Percentiles rank a stretch among this genome's conserved stretches.
Conservation (phyloP, 2,113 vertebrate species). For the Clupea harengus region DNA sequence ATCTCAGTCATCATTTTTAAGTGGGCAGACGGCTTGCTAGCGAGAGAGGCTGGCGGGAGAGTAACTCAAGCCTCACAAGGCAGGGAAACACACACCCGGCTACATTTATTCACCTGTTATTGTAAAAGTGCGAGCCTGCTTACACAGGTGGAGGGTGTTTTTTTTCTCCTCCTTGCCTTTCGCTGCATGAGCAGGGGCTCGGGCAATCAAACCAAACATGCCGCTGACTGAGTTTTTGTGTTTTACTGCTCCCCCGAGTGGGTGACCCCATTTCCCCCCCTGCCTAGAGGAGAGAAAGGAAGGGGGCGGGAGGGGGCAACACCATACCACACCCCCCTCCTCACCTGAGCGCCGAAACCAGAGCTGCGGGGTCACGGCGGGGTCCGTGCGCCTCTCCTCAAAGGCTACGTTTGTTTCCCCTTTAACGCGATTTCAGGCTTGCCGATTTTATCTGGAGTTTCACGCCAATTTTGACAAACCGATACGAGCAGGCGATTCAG, state of each 20-base stretch:
- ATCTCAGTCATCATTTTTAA: slow-evolving; percentile 16
- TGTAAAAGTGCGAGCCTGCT: slow-evolving; percentile 57
- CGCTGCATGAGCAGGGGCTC: slow-evolving; percentile 33
- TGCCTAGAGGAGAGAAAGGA: slow-evolving; percentile 37
- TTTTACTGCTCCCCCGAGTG: slow-evolving; percentile 62
- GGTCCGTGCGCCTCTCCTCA: slow-evolving; percentile 54
- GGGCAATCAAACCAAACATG: slow-evolving; percentile 28
- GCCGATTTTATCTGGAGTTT: slow-evolving; percentile 70
- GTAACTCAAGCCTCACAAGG: neutral
- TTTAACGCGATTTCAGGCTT: slow-evolving; percentile 58
- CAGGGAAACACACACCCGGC: slow-evolving; percentile 26
- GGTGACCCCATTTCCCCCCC: slow-evolving; percentile 59
- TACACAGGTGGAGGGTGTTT: slow-evolving; percentile 57
- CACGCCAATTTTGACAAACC: slow-evolving; percentile 68
- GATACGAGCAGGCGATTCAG: slow-evolving; percentile 66
- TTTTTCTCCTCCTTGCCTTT: slow-evolving; percentile 33
- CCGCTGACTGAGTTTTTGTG: slow-evolving; percentile 40
- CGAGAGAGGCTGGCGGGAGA: neutral
- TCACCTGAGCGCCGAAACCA: slow-evolving; percentile 64
- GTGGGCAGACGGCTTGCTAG: neutral
- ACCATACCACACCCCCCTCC: slow-evolving; percentile 17
- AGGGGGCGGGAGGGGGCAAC: neutral
- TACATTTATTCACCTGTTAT: slow-evolving; percentile 61
- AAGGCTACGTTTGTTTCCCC: slow-evolving; percentile 62
- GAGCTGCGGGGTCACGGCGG: slow-evolving; percentile 56